Conservation (phyloP, 2,888 invertebrate species). For the Hemithea aestivaria region DNA sequence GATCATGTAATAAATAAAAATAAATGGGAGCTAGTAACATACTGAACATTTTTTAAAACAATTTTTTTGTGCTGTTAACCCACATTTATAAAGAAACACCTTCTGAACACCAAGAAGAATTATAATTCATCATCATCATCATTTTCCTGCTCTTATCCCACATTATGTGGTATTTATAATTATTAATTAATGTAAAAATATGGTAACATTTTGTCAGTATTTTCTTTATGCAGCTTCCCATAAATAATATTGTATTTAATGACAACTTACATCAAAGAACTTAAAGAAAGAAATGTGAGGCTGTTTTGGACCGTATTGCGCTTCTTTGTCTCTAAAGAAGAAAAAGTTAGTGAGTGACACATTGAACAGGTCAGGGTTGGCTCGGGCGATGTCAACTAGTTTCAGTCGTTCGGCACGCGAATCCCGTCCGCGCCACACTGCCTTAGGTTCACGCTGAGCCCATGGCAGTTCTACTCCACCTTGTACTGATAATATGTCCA, state of each 20-base stretch:
- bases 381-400: slow-evolving; percentile 87
- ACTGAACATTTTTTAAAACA: too few species aligned
- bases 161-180: too few species aligned
- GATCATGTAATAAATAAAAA: too few species aligned
- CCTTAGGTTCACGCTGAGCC: slow-evolving; percentile 85
- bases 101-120: too few species aligned
- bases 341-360: slow-evolving; percentile 97
- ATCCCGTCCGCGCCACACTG: slow-evolving; percentile 96
- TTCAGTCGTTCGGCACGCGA: slow-evolving; percentile 91
- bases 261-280: slow-evolving; percentile 92
- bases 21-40: too few species aligned
- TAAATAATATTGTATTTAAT: not conserved
- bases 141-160: too few species aligned
- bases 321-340: slow-evolving; percentile 92
- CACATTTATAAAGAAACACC: too few species aligned
- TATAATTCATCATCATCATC: too few species aligned
- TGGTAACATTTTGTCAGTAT: too few species aligned
- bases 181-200: too few species aligned
- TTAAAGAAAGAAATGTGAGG: slow-evolving; percentile 93
- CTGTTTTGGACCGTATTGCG: slow-evolving; percentile 91
- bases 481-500: slow-evolving; percentile 95
- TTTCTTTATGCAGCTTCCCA: not conserved
- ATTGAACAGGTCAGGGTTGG: slow-evolving; percentile 87
- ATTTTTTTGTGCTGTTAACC: too few species aligned
- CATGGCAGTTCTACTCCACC: slow-evolving; percentile 85